These are phyloP conservation scores for Crotophaga sulcirostris DNA, from an alignment of 2,113 vertebrate species.

Conservation along the genomic window DNA sequence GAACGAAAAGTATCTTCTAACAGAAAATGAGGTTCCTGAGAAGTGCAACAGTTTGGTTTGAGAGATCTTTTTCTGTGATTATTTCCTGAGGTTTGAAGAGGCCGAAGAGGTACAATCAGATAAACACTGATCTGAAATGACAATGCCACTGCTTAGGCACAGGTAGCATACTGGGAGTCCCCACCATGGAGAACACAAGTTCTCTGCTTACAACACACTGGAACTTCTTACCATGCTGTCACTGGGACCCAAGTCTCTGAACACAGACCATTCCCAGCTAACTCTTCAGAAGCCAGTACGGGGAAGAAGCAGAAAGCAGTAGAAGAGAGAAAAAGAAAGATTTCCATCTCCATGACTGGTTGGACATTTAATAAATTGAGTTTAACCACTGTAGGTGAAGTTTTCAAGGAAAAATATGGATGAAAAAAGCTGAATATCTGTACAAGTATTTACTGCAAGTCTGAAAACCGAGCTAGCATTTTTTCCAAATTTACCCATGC, in stretches of 20 bases:
- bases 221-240: background rate
- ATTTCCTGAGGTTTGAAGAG: background rate
- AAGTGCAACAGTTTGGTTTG: background rate
- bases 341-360: background rate
- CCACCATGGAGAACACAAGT: background rate
- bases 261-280: background rate
- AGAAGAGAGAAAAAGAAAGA: background rate
- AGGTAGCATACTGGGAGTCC: fast-evolving
- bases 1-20: background rate
- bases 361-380: background rate
- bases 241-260: background rate
- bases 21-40: background rate
- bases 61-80: background rate
- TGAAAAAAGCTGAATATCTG: background rate
- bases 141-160: background rate
- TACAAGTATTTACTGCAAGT: background rate
- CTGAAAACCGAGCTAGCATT: background rate
- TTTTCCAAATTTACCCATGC: background rate
- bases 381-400: background rate
- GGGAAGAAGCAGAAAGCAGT: background rate
- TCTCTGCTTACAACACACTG: background rate
- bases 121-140: background rate
- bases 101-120: background rate
- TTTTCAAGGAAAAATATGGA: background rate
- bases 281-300: background rate